phyloP scores from a whole-genome alignment of 2,797 vertebrate species.

The Pterois miles region DNA sequence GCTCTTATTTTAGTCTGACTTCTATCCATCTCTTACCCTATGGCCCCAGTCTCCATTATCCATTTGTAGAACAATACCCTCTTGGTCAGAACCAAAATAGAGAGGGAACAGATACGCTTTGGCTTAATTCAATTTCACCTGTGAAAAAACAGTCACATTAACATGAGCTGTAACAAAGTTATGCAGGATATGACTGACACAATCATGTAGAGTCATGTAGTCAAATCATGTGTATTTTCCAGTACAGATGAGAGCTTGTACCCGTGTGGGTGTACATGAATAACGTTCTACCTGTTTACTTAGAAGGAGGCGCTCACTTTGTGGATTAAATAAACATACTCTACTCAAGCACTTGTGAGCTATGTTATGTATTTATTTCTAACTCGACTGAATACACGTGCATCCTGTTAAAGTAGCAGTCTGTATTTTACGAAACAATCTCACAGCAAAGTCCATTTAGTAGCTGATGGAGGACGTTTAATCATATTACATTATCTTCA shows the following conservation, averaged over 20 bases:
- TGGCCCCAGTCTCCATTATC: slow-evolving; percentile 99
- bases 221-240: slow-evolving; percentile 4
- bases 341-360: not conserved
- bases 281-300: not conserved
- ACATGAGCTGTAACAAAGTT: slow-evolving; percentile 18
- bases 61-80: slow-evolving; percentile 84
- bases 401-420: not conserved
- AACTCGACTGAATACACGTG: not conserved
- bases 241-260: not conserved
- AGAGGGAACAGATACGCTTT: slow-evolving; percentile 36
- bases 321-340: not conserved
- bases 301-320: not conserved
- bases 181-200: not conserved
- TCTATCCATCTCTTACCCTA: slow-evolving; percentile 86
- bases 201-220: not conserved
- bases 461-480: not conserved
- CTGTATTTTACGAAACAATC: not conserved
- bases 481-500: not conserved
- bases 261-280: not conserved
- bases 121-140: slow-evolving; percentile 55
- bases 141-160: slow-evolving; percentile 39
- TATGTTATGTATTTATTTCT: not conserved
- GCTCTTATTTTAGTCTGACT: not conserved
- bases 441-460: not conserved
- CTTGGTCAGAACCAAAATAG: slow-evolving; percentile 68